These are phyloP conservation scores for Phaethon lepturus DNA, from an alignment of 2,113 vertebrate genomes.

Conservation along the genomic window DNA sequence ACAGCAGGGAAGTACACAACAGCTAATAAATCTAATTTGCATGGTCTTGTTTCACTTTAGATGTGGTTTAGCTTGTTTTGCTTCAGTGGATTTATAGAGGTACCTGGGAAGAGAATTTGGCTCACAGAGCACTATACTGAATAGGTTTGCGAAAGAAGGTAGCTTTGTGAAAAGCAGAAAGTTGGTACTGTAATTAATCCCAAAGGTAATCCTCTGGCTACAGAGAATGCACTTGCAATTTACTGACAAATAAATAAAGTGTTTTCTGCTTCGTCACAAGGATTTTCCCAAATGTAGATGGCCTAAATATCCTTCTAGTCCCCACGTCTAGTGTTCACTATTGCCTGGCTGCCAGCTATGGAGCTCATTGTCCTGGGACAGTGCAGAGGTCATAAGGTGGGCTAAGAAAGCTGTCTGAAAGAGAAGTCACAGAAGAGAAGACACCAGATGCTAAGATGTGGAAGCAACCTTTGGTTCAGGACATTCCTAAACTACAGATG, in stretches of 20 bases:
- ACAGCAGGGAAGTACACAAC: neutral
- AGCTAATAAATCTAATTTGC: neutral
- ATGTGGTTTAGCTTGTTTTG: neutral
- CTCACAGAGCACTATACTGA: neutral
- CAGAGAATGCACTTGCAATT: neutral
- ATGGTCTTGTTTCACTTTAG: neutral
- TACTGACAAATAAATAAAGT: conserved; percentile 1
- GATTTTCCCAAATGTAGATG: neutral
- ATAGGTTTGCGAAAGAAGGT: neutral
- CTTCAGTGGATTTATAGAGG: neutral
- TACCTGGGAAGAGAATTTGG: neutral
- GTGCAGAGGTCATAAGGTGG: neutral
- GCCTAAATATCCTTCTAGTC: neutral
- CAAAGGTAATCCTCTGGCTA: neutral
- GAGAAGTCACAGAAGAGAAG: neutral
- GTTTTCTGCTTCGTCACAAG: neutral
- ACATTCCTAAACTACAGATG: neutral
- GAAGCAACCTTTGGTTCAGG: neutral
- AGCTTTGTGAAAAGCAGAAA: conserved; percentile 20
- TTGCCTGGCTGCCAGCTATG: neutral
- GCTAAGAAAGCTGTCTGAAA: neutral
- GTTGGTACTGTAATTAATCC: conserved; percentile 27
- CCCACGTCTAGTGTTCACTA: neutral
- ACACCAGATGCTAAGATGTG: neutral
- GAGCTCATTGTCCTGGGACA: neutral